Base-by-base conservation (phyloP, 2,888 invertebrate species). In the Pharmacophagus antenor region DNA sequence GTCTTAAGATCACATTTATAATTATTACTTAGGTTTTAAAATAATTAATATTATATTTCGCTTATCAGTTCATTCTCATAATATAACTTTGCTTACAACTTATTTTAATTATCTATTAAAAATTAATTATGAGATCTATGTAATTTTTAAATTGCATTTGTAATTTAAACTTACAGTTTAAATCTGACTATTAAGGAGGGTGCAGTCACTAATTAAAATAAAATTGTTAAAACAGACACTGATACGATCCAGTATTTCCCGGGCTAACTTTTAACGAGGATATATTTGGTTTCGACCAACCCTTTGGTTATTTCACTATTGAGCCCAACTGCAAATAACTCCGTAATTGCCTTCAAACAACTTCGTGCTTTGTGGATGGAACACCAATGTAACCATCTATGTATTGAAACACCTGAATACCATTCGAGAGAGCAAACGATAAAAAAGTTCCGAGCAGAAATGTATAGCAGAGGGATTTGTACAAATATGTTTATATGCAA, bases 191-290 rank as follows among this genome's bases (percentile, higher is more conserved):
- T 84, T 84, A 84, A 73, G 72, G 74, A 69, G 80, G 74, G 76
- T 74, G 81, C 81, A 80, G 84, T 73, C 85, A 82, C 88, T 89
- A 88, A 89, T 89, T 89, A 88, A 88, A 89, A 89, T 83, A 87
- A 90, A 90, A 88, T 86, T 86, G 87, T 85, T 87, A 85, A 89
- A 88, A 86, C 85, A 82, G 77, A 79, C 77, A 74, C 71, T 70
- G 71, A 75, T 69, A 74, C 74, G 76, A 77, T 67, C 74, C 70
- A 72, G 69, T 76, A 72, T 78, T 76, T 77, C 74, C 79, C 80
- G 76, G 86, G 76, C 85, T 80, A 90, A 89, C 88, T 90, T 89
- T 90, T 90, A 90, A 90, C 88, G 90, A 89, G 89, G 85, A 89
- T 89, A 84, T 89, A 88, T 89, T 88, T 85, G 88, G 84, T 85